Evolutionary conservation across 2,888 invertebrate genomes (phyloP).

Genomic region (Agrotis segetum): DNA sequence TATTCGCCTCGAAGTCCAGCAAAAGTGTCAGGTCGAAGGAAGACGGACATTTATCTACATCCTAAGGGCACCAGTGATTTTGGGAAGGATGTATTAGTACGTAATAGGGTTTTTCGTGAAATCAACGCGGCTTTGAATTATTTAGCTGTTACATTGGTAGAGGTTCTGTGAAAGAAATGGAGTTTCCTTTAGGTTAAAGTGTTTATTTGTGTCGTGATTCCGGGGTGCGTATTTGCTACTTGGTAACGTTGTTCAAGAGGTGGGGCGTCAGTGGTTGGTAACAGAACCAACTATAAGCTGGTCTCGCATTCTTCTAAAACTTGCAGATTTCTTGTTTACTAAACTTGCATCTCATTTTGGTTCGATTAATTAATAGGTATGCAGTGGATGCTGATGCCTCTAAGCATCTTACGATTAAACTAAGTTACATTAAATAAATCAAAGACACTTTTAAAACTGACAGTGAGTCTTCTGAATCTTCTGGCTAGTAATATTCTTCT

Average conservation of each 20-base stretch:
- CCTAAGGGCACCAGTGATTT: constrained; percentile 88
- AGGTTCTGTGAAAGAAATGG: constrained; percentile 67
- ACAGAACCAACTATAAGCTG: background rate
- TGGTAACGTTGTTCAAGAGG: background rate
- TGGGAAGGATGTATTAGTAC: constrained; percentile 81
- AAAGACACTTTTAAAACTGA: background rate
- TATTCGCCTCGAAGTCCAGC: constrained; percentile 86
- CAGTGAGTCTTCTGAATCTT: background rate
- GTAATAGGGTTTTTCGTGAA: constrained; percentile 81
- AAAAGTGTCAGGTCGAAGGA: constrained; percentile 86
- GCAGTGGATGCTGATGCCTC: too few species aligned
- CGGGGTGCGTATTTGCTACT: background rate
- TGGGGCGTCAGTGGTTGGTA: background rate
- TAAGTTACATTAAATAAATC: background rate
- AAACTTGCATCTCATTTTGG: too few species aligned
- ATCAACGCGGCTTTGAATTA: constrained; percentile 84
- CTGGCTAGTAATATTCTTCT: background rate
- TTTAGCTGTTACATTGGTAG: constrained; percentile 75
- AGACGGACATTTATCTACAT: constrained; percentile 88
- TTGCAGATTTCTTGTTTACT: background rate
- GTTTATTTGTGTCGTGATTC: constrained; percentile 43
- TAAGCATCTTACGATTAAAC: too few species aligned
- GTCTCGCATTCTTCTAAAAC: too few species aligned
- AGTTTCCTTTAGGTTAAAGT: constrained; percentile 57
- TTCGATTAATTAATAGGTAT: background rate